Evolutionary conservation across 2,113 vertebrate genomes (phyloP).

Genomic region (Myodes glareolus): DNA sequence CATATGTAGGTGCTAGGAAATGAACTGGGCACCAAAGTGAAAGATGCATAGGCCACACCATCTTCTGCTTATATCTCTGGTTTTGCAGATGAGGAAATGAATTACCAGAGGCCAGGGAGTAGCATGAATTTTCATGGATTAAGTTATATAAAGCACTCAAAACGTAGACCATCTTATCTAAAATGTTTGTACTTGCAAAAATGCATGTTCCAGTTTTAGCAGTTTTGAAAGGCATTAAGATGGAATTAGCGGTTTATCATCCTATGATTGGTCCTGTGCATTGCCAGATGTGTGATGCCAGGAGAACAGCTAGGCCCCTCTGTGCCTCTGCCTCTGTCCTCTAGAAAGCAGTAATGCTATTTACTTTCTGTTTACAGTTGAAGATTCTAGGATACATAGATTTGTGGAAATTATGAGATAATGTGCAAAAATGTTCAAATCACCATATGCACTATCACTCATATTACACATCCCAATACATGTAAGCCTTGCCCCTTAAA

Average conservation of each 20-base stretch:
- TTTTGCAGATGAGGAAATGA: background rate
- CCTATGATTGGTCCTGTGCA: background rate
- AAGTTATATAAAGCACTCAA: background rate
- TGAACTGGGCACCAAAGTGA: background rate
- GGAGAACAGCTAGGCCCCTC: background rate
- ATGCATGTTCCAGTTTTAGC: accelerated
- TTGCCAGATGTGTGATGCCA: background rate
- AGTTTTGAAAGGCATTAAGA: background rate
- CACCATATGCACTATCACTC: accelerated
- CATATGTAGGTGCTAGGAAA: background rate
- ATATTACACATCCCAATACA: background rate
- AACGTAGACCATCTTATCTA: background rate
- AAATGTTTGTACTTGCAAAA: background rate
- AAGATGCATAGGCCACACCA: background rate
- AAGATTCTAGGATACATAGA: background rate
- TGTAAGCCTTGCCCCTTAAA: background rate
- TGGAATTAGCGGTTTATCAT: background rate
- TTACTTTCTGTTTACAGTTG: background rate
- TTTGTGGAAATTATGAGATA: background rate
- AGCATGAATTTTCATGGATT: background rate
- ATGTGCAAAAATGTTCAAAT: accelerated
- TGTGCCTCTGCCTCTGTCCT: background rate
- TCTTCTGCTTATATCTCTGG: background rate
- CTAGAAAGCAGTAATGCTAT: background rate
- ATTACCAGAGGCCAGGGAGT: background rate